A percentile compares a stretch with the other conserved stretches of the same genome.
Evolutionary conservation across 2,888 invertebrate species (phyloP).

Genomic region (Coenonympha glycerion): DNA sequence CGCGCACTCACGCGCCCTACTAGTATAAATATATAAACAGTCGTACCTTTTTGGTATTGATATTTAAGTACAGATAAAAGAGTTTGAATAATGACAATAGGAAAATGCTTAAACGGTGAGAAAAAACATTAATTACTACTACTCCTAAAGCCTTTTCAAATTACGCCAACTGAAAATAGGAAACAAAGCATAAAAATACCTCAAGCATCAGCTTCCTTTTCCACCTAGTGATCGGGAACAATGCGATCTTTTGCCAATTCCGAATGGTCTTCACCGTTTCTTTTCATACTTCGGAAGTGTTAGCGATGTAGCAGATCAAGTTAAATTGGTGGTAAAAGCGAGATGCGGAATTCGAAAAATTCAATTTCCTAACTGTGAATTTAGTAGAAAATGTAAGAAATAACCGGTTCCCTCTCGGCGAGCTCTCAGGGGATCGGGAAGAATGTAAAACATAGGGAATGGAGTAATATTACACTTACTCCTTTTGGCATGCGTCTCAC

Average conservation of each 20-base stretch:
- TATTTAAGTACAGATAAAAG: not conserved
- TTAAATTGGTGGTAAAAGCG: slow-evolving; percentile 38
- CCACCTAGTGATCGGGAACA: slow-evolving; percentile 41
- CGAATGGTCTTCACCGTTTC: slow-evolving; percentile 33
- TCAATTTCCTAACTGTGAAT: slow-evolving; percentile 70
- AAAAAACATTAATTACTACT: not conserved
- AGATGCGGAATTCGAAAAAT: slow-evolving; percentile 67
- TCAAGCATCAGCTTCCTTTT: slow-evolving; percentile 33
- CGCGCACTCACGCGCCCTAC: too few species aligned
- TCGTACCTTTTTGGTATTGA: too few species aligned
- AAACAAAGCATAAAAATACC: slow-evolving; percentile 37
- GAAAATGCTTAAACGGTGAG: not conserved
- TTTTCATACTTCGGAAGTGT: slow-evolving; percentile 26
- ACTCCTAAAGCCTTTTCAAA: slow-evolving; percentile 1
- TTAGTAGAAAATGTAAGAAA: slow-evolving; percentile 64
- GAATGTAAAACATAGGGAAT: slow-evolving; percentile 59
- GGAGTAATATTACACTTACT: slow-evolving; percentile 49
- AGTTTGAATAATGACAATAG: not conserved
- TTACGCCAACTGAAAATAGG: slow-evolving; percentile 9
- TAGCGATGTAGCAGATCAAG: slow-evolving; percentile 35
- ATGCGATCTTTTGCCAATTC: slow-evolving; percentile 41
- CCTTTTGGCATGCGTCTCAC: slow-evolving; percentile 33
- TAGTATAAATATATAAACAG: too few species aligned
- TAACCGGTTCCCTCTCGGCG: slow-evolving; percentile 53
- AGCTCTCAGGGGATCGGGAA: slow-evolving; percentile 44